Percentiles rank a stretch among this genome's conserved stretches.
Conservation (phyloP, 2,888 invertebrate genomes). For the Apamea crenata region DNA sequence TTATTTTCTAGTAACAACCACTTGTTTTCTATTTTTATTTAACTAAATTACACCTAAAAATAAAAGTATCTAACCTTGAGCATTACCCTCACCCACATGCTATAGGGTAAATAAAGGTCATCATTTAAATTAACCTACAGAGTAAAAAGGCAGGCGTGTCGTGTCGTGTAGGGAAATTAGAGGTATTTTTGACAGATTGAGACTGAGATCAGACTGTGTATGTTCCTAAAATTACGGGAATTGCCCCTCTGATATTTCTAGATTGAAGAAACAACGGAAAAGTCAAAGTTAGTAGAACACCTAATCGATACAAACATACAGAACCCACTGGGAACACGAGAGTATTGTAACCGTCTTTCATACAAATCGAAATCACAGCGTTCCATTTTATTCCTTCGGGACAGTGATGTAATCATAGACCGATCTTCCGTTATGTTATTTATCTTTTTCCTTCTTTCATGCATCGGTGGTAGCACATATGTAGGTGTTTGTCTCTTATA, state of each 20-base stretch:
- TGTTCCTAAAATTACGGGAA: too few species aligned
- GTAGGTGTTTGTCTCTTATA: constrained; percentile 69
- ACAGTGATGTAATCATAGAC: constrained; percentile 65
- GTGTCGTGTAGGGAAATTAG: too few species aligned
- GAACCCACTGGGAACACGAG: constrained; percentile 39
- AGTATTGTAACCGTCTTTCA: constrained; percentile 56
- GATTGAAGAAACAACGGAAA: background rate
- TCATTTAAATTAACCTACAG: background rate
- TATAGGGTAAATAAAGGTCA: background rate
- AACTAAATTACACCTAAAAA: background rate
- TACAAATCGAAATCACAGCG: constrained; percentile 59
- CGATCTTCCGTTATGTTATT: constrained; percentile 62
- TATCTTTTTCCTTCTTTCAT: constrained; percentile 55
- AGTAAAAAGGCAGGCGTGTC: too few species aligned
- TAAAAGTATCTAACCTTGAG: background rate
- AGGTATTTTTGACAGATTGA: too few species aligned
- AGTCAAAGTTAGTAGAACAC: constrained; percentile 8
- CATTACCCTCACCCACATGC: too few species aligned
- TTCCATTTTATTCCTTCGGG: constrained; percentile 61
- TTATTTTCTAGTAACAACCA: background rate
- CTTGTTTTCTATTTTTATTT: too few species aligned
- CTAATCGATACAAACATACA: constrained; percentile 57
- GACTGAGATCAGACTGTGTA: too few species aligned
- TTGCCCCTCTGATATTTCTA: too few species aligned
- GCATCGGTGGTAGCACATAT: constrained; percentile 31